These are phyloP conservation scores for Takifugu flavidus DNA, from an alignment of 2,113 vertebrate species.

Conservation along the genomic window DNA sequence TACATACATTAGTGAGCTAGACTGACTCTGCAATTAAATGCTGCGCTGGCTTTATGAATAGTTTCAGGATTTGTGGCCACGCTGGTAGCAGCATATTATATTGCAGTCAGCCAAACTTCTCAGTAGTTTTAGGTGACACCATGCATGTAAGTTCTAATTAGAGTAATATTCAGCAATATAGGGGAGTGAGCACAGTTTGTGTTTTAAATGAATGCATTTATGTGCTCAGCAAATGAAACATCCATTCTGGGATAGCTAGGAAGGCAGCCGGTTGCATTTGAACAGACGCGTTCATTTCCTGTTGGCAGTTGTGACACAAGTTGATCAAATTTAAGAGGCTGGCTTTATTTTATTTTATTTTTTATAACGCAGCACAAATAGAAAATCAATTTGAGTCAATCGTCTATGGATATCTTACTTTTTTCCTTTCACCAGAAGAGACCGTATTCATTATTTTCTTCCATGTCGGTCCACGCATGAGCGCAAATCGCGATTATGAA, in stretches of 20 bases:
- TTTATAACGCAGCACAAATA: neutral
- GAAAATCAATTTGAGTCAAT: neutral
- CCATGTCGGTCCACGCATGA: neutral
- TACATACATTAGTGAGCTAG: neutral
- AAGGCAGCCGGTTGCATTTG: too few species aligned
- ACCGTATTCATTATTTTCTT: too few species aligned
- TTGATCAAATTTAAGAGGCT: neutral
- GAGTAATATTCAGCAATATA: neutral
- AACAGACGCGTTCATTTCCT: neutral
- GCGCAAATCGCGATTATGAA: neutral
- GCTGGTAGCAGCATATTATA: neutral
- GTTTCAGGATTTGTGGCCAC: neutral
- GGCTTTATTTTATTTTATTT: neutral
- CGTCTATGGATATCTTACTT: neutral
- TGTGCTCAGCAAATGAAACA: too few species aligned
- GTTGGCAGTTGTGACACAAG: neutral
- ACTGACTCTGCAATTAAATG: neutral
- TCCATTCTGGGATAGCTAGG: too few species aligned
- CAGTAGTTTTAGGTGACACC: neutral
- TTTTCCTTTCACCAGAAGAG: too few species aligned
- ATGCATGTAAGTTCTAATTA: neutral
- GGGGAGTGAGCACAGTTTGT: neutral
- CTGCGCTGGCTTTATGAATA: neutral
- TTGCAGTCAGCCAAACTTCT: neutral
- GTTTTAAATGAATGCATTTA: neutral